Conservation (phyloP, 1,140 invertebrate species). For the Watersipora subatra region DNA sequence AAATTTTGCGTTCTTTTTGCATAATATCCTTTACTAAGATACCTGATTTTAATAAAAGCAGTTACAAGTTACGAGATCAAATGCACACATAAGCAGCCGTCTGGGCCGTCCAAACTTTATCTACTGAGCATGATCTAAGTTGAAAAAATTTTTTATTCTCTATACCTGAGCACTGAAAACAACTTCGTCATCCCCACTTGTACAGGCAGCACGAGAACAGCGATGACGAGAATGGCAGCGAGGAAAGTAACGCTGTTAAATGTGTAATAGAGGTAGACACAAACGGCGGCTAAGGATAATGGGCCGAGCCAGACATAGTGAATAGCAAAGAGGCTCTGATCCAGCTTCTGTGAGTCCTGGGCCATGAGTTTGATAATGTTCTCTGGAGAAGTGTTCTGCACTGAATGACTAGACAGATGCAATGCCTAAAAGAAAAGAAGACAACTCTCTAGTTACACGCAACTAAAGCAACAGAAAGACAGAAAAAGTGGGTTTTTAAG, state of each 20-base stretch:
- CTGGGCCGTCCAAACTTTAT: too few species aligned
- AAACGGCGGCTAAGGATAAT: background rate
- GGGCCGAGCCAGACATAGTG: background rate
- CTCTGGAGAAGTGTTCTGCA: background rate
- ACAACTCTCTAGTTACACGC: background rate
- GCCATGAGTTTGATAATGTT: background rate
- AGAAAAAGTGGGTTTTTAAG: background rate
- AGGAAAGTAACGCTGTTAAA: background rate
- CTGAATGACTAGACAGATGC: background rate
- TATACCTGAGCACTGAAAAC: background rate
- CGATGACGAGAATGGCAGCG: background rate
- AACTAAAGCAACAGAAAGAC: background rate
- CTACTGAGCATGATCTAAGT: too few species aligned
- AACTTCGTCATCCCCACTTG: background rate
- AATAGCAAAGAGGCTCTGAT: slow-evolving; percentile 2
- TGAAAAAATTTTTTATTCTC: too few species aligned
- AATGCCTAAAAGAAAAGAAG: background rate
- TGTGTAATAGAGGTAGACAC: background rate
- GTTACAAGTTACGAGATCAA: too few species aligned
- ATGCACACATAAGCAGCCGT: too few species aligned
- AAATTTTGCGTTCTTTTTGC: too few species aligned
- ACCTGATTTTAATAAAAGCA: too few species aligned
- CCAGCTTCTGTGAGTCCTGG: background rate
- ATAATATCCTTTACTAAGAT: too few species aligned
- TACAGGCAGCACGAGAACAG: background rate